These are phyloP conservation scores for Plecturocebus donacophilus DNA, from an alignment of 2,113 vertebrate genomes.

Conservation along the genomic window DNA sequence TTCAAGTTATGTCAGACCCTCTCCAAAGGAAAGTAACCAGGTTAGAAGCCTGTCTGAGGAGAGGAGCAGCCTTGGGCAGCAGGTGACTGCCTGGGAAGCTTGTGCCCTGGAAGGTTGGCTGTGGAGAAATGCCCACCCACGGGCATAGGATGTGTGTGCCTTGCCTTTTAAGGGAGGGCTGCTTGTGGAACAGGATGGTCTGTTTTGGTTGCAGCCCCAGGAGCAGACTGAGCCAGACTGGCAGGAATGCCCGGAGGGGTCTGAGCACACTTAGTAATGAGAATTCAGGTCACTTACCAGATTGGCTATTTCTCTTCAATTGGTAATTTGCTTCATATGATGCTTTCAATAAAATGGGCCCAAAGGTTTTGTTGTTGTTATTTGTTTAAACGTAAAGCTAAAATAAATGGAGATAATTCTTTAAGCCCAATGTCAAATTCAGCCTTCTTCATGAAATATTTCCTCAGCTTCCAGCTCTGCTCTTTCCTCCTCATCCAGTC, in stretches of 20 bases:
- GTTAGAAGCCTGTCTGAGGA: background rate
- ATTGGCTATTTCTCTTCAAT: background rate
- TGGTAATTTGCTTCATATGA: background rate
- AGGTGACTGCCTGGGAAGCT: background rate
- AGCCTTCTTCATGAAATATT: background rate
- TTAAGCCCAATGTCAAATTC: background rate
- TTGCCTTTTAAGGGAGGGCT: background rate
- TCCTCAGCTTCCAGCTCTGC: background rate
- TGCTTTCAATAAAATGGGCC: background rate
- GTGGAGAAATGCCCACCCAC: fast-evolving
- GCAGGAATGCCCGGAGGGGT: background rate
- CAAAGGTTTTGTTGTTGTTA: background rate
- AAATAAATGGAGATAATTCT: background rate
- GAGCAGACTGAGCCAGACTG: background rate
- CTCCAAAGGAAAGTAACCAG: slow-evolving; percentile 23
- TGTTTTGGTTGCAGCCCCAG: fast-evolving
- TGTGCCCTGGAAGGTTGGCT: background rate
- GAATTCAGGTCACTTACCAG: background rate
- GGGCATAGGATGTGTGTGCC: background rate
- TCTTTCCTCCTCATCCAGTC: background rate
- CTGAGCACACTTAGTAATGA: background rate
- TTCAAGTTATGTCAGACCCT: slow-evolving; percentile 45
- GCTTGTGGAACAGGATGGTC: no score
- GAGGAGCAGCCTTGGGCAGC: background rate
- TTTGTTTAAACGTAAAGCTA: background rate